Evolutionary conservation across 2,113 vertebrate species (phyloP), one percentile per base, ranked within the genome.

Genomic region (Serinus canaria): DNA sequence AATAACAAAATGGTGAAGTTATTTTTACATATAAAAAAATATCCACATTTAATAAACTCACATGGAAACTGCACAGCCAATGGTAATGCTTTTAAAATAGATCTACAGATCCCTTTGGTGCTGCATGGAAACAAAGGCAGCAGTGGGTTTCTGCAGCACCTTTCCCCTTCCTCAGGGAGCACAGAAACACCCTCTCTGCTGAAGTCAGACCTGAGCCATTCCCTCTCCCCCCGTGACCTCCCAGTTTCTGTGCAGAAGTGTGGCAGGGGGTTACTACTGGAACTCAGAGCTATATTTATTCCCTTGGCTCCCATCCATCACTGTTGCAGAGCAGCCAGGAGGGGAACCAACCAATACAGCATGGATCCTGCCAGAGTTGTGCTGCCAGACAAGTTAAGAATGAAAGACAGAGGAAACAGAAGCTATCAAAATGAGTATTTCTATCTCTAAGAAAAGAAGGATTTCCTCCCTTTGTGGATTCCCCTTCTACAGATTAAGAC

Each of bases 1-100:
- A 96, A 96, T 92, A 97, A 97, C 93, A 96, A 97, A 97, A 96
- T 90, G 75, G 88, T 96, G 91, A 91, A 93, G 87, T 95, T 95
- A 94, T 96, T 96, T 95, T 95, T 97, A 83, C 50, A 80, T 96
- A 85, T 95, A 56, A 91, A 96, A 96, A 94, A 95, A 93, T 55
- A 41, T 64, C 89, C 90, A 75, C 73, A 83, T 95, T 95, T 90
- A 96, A 97, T 96, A 94, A 92, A 88, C 76, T 92, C 76, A 84
- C 72, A 83, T 90, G 70, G 84, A 95, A 89, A 94, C 81, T 69
- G 39, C 77, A 73, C 31, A 73, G 58, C 81, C 92, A 94, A 80
- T 93, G 35, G 84, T 44, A 91, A 83, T 28, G 10, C 75, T 90
- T 94, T 76, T 37, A 37, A 86, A 82, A 81, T 5, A 3, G 20